Conservation (phyloP, 2,113 vertebrate genomes). For the Chloropsis hardwickii region DNA sequence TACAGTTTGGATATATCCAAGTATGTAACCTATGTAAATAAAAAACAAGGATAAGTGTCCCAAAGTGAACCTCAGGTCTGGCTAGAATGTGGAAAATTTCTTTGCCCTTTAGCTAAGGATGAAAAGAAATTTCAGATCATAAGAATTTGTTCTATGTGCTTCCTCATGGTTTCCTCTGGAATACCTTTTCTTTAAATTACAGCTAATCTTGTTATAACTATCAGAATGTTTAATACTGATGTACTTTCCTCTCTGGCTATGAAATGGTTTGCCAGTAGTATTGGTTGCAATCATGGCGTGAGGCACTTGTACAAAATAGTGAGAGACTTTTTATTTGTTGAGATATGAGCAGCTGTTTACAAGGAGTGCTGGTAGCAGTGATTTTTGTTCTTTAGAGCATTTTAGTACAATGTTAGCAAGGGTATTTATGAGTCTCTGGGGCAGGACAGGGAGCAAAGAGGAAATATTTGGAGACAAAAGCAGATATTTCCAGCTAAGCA, state of each 20-base stretch:
- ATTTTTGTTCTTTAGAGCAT: background rate
- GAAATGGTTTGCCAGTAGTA: background rate
- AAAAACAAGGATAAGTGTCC: background rate
- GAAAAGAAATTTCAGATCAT: background rate
- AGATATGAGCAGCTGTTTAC: background rate
- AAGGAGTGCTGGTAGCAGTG: background rate
- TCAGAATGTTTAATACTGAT: background rate
- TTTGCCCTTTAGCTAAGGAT: background rate
- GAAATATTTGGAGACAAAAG: background rate
- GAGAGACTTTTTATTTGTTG: background rate
- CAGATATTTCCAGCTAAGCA: background rate
- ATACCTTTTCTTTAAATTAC: background rate
- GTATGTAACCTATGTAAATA: background rate
- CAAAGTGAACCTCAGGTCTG: background rate
- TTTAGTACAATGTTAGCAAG: background rate
- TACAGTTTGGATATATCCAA: background rate
- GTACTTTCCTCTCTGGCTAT: constrained; percentile 8
- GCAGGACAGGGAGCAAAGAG: background rate
- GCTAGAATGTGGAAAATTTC: background rate
- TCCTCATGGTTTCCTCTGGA: background rate
- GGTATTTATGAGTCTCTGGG: background rate
- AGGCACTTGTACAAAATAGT: background rate
- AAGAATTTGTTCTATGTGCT: background rate
- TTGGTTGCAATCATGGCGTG: background rate
- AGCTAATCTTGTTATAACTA: background rate